Conservation (phyloP, 2,797 vertebrate genomes). For the Leontopithecus rosalia region DNA sequence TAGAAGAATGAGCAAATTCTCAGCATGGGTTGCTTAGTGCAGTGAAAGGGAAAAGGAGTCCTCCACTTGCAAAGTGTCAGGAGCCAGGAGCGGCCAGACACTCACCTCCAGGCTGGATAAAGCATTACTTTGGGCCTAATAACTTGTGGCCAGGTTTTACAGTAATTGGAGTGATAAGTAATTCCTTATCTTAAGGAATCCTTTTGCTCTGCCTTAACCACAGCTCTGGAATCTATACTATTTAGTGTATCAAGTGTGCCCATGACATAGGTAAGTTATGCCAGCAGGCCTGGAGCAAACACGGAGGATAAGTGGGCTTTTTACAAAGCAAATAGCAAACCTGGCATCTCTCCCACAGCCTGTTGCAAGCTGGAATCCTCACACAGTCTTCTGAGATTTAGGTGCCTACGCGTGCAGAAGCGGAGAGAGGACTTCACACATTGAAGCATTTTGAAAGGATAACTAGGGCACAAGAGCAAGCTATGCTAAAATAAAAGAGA, state of each 20-base stretch:
- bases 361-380: slow-evolving; percentile 70
- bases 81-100: slow-evolving; percentile 40
- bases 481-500: slow-evolving; percentile 59
- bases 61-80: neutral
- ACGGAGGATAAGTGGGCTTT: slow-evolving; percentile 46
- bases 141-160: slow-evolving; percentile 48
- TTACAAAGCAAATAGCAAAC: slow-evolving; percentile 68
- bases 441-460: slow-evolving; percentile 69
- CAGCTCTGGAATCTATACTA: slow-evolving; percentile 62
- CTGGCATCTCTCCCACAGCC: slow-evolving; percentile 47
- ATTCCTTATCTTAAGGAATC: slow-evolving; percentile 73
- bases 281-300: slow-evolving; percentile 19
- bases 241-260: slow-evolving; percentile 46
- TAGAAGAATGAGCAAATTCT: slow-evolving; percentile 57
- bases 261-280: slow-evolving; percentile 62
- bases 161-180: slow-evolving; percentile 68
- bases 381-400: slow-evolving; percentile 67
- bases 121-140: slow-evolving; percentile 20
- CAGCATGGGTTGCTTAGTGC: slow-evolving; percentile 25
- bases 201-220: neutral
- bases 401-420: slow-evolving; percentile 60
- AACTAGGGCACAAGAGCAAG: neutral
- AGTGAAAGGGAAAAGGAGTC: slow-evolving; percentile 43
- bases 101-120: slow-evolving; percentile 35
- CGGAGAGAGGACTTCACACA: slow-evolving; percentile 70